Base-by-base conservation (phyloP, 2,113 vertebrate species). In the Zapornia atra region DNA sequence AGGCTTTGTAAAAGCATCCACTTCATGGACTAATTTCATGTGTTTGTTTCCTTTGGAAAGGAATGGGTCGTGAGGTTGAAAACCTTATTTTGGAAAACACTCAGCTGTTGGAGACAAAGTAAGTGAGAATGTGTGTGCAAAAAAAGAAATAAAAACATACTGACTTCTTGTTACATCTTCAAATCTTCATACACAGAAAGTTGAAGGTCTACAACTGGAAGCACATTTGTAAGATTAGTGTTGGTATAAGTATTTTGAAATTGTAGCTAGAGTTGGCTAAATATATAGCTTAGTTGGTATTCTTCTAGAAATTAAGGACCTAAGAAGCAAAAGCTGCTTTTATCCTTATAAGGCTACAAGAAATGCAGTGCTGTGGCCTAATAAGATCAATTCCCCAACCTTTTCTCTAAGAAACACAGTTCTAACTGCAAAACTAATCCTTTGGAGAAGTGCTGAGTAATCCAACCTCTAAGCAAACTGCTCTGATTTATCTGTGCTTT, bases 51-150 rank as follows among this genome's bases (percentile, higher is more conserved):
- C 81, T 94, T 98, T 96, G 97, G 65, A 91, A 97, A 99, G 99
- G 99, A 97, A 99, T 99, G 99, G 99, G 99, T 73, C 99, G 99
- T 86, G 99, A 99, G 95, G 99, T 99, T 12, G 99, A 99, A 91
- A 99, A 99, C 98, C 99, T 99, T 46, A 99, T 99, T 97, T 98
- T 99, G 84, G 99, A 99, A 97, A 99, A 99, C 94, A 98, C 99
- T 36, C 99, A 99, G 94, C 98, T 99, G 51, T 96, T 99, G 94
- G 99, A 99, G 96, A 99, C 99, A 96, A 99, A 99, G 99, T 99
- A 98, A 98, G 98, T 98, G 60, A 86, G 34, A 61, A 56, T 22
- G 40, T 34, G 12, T 56, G 7, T 65, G 28, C 70, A 38, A 71
- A 82, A 96, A 79, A 38, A 71, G 79, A 95, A 79, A 44, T 17